Evolutionary conservation across 2,888 invertebrate genomes (phyloP).

Genomic region (Pheosia tremula): DNA sequence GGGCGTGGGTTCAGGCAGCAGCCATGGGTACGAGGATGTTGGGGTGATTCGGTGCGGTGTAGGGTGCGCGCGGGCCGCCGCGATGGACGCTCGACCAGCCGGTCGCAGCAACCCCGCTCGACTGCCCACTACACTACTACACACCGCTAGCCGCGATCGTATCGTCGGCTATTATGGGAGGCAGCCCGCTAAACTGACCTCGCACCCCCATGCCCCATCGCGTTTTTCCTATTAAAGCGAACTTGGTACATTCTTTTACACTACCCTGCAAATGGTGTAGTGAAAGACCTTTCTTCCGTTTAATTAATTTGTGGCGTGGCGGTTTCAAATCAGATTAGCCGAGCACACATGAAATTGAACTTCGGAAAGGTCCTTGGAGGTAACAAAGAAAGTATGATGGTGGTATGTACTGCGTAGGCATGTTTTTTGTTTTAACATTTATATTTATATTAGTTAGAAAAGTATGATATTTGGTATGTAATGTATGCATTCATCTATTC

Average conservation of each 20-base stretch:
- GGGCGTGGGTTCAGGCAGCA: conserved; percentile 28
- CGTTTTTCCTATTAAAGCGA: conserved; percentile 81
- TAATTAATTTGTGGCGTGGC: conserved; percentile 36
- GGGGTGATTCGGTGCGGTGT: conserved; percentile 26
- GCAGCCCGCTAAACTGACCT: conserved; percentile 80
- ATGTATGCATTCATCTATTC: too few species aligned
- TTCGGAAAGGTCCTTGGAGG: conserved; percentile 5
- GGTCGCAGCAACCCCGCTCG: conserved; percentile 60
- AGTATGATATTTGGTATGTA: too few species aligned
- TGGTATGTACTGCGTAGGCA: not conserved
- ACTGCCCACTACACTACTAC: conserved; percentile 51
- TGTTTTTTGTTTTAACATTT: too few species aligned
- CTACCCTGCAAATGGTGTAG: conserved; percentile 71
- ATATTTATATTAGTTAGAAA: too few species aligned
- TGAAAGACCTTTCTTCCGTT: conserved; percentile 49
- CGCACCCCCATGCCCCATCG: conserved; percentile 83
- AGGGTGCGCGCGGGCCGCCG: conserved; percentile 26
- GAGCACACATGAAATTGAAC: conserved; percentile 6
- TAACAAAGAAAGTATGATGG: not conserved
- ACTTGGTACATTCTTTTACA: conserved; percentile 69
- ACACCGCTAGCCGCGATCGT: conserved; percentile 57
- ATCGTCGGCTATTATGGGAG: conserved; percentile 78
- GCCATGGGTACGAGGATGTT: conserved; percentile 37
- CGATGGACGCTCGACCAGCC: conserved; percentile 53
- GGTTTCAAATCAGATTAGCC: conserved; percentile 22